Conservation (phyloP, 2,888 invertebrate genomes). For the Melanargia galathea region DNA sequence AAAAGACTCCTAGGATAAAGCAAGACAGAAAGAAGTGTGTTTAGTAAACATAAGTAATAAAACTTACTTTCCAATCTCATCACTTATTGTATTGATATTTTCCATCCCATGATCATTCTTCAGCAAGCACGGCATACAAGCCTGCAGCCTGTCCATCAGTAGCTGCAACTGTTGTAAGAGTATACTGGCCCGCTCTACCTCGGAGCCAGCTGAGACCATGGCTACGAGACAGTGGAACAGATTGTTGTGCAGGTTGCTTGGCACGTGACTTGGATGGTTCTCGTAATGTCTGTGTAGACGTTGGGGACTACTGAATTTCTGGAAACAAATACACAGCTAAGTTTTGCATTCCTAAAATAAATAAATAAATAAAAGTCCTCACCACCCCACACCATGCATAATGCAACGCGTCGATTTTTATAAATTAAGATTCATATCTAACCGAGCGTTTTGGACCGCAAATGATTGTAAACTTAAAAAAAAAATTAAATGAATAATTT, state of each 20-base stretch:
- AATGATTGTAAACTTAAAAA: too few species aligned
- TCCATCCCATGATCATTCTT: constrained; percentile 53
- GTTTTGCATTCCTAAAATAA: too few species aligned
- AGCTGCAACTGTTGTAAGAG: constrained; percentile 70
- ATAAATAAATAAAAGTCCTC: too few species aligned
- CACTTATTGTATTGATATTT: constrained; percentile 62
- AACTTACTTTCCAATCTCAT: constrained; percentile 66
- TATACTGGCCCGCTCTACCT: constrained; percentile 60
- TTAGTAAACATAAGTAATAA: constrained; percentile 22
- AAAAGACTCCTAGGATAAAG: too few species aligned
- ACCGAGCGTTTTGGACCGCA: too few species aligned
- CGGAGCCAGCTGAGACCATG: constrained; percentile 62
- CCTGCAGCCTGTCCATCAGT: constrained; percentile 63
- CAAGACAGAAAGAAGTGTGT: too few species aligned
- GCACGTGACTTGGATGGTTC: constrained; percentile 67
- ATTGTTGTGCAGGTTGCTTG: constrained; percentile 65
- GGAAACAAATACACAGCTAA: constrained; percentile 37
- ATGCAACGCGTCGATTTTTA: too few species aligned
- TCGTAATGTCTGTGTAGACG: constrained; percentile 72
- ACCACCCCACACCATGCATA: too few species aligned
- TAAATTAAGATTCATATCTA: too few species aligned
- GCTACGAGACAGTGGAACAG: constrained; percentile 71
- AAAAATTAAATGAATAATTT: too few species aligned
- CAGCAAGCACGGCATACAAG: constrained; percentile 65
- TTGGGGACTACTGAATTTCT: constrained; percentile 71